A percentile compares a stretch with the other conserved stretches of the same genome.
phyloP scores from a whole-genome alignment of 2,888 invertebrate genomes.

The Drosophila anceps region DNA sequence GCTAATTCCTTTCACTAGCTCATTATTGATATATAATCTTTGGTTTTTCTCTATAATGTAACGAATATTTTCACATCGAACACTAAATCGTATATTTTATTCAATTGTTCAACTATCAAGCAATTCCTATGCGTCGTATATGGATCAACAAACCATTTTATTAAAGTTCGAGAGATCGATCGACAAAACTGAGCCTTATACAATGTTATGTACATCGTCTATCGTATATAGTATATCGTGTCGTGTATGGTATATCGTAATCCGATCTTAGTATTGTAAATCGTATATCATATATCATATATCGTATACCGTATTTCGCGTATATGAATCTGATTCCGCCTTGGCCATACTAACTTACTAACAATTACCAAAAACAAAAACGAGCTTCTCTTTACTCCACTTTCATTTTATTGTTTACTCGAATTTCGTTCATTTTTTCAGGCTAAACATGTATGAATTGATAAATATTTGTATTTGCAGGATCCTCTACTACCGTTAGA shows the following conservation, averaged over 20 bases:
- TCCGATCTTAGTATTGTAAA: no score
- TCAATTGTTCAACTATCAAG: no score
- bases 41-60: neutral
- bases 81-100: no score
- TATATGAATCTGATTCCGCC: neutral
- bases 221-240: neutral
- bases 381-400: neutral
- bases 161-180: no score
- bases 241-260: neutral
- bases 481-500: neutral
- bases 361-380: neutral
- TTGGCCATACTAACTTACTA: neutral
- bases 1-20: neutral
- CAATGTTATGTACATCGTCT: no score
- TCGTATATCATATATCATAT: neutral
- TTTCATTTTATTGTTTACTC: conserved; percentile 20
- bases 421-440: conserved; percentile 30
- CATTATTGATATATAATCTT: neutral
- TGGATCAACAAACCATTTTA: no score
- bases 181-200: no score
- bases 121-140: no score
- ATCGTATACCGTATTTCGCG: neutral
- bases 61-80: no score
- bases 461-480: conserved; percentile 12
- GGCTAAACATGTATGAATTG: conserved; percentile 16